Evolutionary conservation across 2,888 invertebrate genomes (phyloP).

Genomic region (Nesidiocoris tenuis): DNA sequence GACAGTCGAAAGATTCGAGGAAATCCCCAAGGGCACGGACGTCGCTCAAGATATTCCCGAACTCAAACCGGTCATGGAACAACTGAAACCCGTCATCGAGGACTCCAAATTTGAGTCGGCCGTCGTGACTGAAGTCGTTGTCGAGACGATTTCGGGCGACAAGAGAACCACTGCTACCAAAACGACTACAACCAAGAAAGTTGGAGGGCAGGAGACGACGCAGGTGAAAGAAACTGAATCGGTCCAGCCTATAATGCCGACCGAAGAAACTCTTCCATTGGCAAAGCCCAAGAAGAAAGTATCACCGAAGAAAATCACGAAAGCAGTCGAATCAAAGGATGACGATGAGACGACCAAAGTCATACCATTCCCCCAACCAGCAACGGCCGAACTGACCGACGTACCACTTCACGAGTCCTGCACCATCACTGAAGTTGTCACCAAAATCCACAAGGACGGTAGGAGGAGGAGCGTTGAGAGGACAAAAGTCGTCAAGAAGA

Average conservation of each 20-base stretch:
- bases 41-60: constrained; percentile 7
- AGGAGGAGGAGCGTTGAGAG: constrained; percentile 55
- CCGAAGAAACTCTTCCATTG: no score
- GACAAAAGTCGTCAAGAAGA: constrained; percentile 52
- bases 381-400: no score
- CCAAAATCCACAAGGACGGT: constrained; percentile 1
- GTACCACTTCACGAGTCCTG: no score
- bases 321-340: no score
- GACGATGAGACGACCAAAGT: no score
- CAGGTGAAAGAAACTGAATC: constrained; percentile 43
- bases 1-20: constrained; percentile 41
- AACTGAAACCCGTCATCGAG: constrained; percentile 50
- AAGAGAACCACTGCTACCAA: constrained; percentile 44
- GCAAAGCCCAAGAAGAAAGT: no score
- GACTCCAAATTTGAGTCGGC: constrained; percentile 56
- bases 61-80: constrained; percentile 53
- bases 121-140: constrained; percentile 53
- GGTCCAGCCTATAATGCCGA: no score
- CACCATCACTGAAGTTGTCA: not conserved
- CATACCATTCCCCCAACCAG: no score
- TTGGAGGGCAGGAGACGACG: constrained; percentile 48
- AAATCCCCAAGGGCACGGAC: constrained; percentile 51
- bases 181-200: constrained; percentile 46
- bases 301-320: no score
- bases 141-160: constrained; percentile 48